Evolutionary conservation across 1,140 invertebrate species (phyloP).

Genomic region (Hycleus cichorii): DNA sequence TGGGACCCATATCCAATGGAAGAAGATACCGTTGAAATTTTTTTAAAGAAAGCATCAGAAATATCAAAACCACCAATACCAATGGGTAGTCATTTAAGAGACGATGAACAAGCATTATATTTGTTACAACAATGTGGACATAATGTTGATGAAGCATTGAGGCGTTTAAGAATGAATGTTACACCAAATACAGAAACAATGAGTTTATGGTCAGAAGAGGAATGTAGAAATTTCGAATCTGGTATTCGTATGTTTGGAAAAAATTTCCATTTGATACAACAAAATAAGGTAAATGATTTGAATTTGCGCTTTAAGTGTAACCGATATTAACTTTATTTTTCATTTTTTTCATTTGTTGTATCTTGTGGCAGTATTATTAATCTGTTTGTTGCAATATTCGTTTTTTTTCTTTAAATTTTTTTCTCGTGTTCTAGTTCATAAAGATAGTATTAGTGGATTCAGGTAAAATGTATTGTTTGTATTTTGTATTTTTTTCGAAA

Average conservation of each 20-base stretch:
- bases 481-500: too few species aligned
- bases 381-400: too few species aligned
- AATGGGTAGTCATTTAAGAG: constrained; percentile 71
- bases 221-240: constrained; percentile 94
- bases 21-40: constrained; percentile 72
- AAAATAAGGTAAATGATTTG: constrained; percentile 68
- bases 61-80: constrained; percentile 54
- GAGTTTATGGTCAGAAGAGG: constrained; percentile 94
- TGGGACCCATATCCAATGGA: constrained; percentile 81
- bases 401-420: too few species aligned
- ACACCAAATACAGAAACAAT: constrained; percentile 63
- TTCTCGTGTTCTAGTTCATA: too few species aligned
- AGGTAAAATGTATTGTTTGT: too few species aligned
- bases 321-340: too few species aligned
- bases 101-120: constrained; percentile 92
- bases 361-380: too few species aligned
- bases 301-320: neutral
- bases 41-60: constrained; percentile 63
- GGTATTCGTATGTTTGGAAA: constrained; percentile 89
- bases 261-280: constrained; percentile 91
- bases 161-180: constrained; percentile 74
- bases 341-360: too few species aligned
- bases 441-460: too few species aligned
- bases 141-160: constrained; percentile 85
- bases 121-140: constrained; percentile 89